Percentiles rank a stretch among this genome's conserved stretches.
Evolutionary conservation across 2,113 vertebrate species (phyloP).

Genomic region (Hypanus sabinus): DNA sequence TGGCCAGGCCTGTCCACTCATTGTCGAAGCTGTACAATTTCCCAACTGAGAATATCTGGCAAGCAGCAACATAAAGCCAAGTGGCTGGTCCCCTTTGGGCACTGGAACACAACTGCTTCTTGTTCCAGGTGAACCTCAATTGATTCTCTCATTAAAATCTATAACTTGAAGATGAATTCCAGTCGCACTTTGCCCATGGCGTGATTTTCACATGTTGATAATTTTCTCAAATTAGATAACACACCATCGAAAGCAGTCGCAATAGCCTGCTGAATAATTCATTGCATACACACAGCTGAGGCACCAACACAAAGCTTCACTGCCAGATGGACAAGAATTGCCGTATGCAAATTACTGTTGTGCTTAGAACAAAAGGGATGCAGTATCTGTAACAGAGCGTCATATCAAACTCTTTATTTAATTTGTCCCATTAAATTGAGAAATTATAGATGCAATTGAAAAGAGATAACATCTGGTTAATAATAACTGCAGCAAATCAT

Average conservation of each 20-base stretch:
- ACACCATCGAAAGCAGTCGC: background rate
- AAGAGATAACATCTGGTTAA: slow-evolving; percentile 43
- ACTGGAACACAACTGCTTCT: background rate
- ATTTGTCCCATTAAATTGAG: slow-evolving; percentile 36
- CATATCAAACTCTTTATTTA: slow-evolving; percentile 32
- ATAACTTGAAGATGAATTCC: slow-evolving; percentile 19
- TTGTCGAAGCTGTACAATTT: background rate
- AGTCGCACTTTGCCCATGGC: slow-evolving; percentile 20
- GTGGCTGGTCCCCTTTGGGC: background rate
- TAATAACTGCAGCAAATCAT: slow-evolving; percentile 24
- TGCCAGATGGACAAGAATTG: slow-evolving; percentile 20
- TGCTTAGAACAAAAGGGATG: background rate
- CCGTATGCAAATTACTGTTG: background rate
- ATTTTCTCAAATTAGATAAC: slow-evolving; percentile 1
- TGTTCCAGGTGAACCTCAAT: background rate
- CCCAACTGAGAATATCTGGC: background rate
- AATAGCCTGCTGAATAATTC: slow-evolving; percentile 20
- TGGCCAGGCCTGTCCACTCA: background rate
- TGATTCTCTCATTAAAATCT: slow-evolving; percentile 29
- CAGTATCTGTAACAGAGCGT: background rate
- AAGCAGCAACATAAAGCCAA: background rate
- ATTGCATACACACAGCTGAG: slow-evolving; percentile 5
- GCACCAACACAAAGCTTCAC: background rate
- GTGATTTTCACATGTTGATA: slow-evolving; percentile 11
- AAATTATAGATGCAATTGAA: slow-evolving; percentile 44